Evolutionary conservation across 2,113 vertebrate genomes (phyloP).

Genomic region (Gymnarchus niloticus): DNA sequence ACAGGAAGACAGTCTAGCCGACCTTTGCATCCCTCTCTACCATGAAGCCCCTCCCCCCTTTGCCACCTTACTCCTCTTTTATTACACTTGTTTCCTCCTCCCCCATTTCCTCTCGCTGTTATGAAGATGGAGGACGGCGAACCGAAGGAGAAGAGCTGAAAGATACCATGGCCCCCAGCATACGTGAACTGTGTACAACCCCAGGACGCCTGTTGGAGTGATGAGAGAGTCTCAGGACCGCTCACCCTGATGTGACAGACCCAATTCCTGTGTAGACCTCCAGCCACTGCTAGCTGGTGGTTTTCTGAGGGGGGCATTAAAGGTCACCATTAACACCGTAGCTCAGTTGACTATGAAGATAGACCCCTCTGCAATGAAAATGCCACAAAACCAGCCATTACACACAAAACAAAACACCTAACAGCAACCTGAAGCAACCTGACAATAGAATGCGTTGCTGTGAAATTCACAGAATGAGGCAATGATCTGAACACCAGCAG

Average conservation of each 20-base stretch:
- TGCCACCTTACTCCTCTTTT: neutral
- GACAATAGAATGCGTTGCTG: neutral
- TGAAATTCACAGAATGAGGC: neutral
- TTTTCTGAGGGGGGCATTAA: neutral
- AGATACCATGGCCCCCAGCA: neutral
- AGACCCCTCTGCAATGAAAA: neutral
- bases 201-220: neutral
- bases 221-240: neutral
- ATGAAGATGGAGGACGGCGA: neutral
- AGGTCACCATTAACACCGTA: neutral
- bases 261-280: neutral
- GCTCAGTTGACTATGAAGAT: neutral
- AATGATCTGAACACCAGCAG: neutral
- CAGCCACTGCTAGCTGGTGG: slow-evolving; percentile 23
- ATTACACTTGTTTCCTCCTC: neutral
- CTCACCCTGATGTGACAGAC: neutral
- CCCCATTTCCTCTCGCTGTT: neutral
- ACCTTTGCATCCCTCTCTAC: neutral
- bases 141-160: neutral
- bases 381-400: neutral
- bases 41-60: neutral
- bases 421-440: neutral
- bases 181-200: neutral
- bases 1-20: neutral
- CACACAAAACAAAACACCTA: neutral